Evolutionary conservation across 2,888 invertebrate genomes (phyloP).

Genomic region (Drosophila picticornis): DNA sequence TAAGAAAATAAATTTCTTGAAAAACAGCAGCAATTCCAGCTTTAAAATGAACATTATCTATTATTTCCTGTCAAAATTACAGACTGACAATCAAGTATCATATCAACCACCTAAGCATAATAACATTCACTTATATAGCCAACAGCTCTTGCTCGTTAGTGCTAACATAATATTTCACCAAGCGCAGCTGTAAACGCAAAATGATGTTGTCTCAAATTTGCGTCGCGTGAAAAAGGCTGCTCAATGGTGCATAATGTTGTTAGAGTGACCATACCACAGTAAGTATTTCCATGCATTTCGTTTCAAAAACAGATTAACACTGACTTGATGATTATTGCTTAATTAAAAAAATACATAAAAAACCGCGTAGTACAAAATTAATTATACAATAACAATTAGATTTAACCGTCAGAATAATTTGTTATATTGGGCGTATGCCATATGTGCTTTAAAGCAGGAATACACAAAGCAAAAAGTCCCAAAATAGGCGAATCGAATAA

Average conservation of each 20-base stretch:
- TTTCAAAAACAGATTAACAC: background rate
- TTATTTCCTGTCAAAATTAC: background rate
- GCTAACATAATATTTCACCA: background rate
- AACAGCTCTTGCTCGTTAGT: background rate
- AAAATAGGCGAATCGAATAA: background rate
- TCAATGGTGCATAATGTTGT: background rate
- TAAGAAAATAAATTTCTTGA: background rate
- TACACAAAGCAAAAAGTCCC: background rate
- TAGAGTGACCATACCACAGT: slow-evolving; percentile 18
- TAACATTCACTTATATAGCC: background rate
- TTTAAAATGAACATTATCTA: background rate
- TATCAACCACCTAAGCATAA: background rate
- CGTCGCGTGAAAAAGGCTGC: background rate
- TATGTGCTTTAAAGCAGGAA: background rate
- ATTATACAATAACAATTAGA: background rate
- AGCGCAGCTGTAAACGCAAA: background rate
- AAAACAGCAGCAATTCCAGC: background rate
- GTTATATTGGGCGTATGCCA: too few relatives aligned
- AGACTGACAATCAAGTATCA: background rate
- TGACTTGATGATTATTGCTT: too few relatives aligned
- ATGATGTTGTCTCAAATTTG: slow-evolving; percentile 2
- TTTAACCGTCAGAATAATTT: background rate
- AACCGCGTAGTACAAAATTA: background rate
- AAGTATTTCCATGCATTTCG: background rate
- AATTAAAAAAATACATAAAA: background rate